Evolutionary conservation across 2,888 invertebrate species (phyloP), one percentile per base, ranked within the genome.

Genomic region (Pammene fasciana): DNA sequence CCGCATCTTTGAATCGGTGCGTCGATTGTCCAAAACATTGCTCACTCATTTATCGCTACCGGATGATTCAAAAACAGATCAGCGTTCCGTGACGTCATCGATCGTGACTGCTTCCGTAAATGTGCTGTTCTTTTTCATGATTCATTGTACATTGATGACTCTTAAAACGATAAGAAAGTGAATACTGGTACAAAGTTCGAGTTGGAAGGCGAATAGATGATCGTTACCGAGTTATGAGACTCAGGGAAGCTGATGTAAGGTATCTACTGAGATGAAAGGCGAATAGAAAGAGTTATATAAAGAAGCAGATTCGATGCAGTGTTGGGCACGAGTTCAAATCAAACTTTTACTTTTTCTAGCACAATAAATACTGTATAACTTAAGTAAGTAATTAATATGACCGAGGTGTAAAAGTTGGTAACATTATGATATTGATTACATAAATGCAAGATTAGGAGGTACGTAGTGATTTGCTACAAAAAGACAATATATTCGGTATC

Each of bases 311-410:
- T 79, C 79, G 81, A 80, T 75, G 77, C 77, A 70, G 62, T 56
- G 26, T 52, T 52, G 71, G 64, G 72, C 64, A 68, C 70, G 71
- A 78, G 78, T 79, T 80, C 14, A 74, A 65, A 71, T 65, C 70
- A 67, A 67, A 86, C 89, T 90, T 89, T 89, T 87, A 87, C 88
- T 89, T 88, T 87, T 87, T 86, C 75, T 73, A 50, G 54, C 54
- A 26, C 46, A 45, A 46, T 18, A 46, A 57, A 48, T 52, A 64
- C 26, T 4, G 43, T 11, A 55, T 34, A 34, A 59, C 26, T 14
- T 59, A 59, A 59, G 45, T 46, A n/a, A 34, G 45, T 46, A n/a
- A 34, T 59, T 26, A n/a, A 57, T 13, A 45, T 43, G 41, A 26
- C 8, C 18, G 14, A 18, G 45, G n/a, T 59, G n/a, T 5, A n/a